Evolutionary conservation across 2,888 invertebrate genomes (phyloP).

Genomic region (Drosophila seclusa): DNA sequence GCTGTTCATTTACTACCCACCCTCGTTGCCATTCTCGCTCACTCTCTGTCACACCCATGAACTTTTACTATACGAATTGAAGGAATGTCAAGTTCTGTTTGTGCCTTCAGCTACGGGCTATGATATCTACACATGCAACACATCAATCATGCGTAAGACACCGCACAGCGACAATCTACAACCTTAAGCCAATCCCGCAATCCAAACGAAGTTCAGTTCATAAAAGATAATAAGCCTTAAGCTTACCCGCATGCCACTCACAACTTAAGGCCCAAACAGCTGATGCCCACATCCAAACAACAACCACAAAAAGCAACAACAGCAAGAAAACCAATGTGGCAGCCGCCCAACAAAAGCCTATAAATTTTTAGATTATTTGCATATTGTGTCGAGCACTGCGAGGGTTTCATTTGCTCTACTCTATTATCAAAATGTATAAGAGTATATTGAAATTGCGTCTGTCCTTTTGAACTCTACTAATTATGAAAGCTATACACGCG

Average conservation of each 20-base stretch:
- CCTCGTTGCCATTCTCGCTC: neutral
- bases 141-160: constrained; percentile 65
- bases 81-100: constrained; percentile 73
- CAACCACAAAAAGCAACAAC: constrained; percentile 1
- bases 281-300: constrained; percentile 36
- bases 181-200: constrained; percentile 50
- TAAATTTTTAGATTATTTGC: constrained; percentile 84
- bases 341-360: constrained; percentile 66
- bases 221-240: constrained; percentile 77
- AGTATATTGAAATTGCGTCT: neutral
- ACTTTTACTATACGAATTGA: constrained; percentile 55
- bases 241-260: constrained; percentile 73
- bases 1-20: constrained; percentile 49
- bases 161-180: constrained; percentile 32
- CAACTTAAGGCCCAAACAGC: constrained; percentile 57
- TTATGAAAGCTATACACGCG: neutral
- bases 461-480: neutral
- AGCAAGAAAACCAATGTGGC: neutral
- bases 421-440: neutral
- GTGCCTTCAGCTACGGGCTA: neutral
- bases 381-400: constrained; percentile 72
- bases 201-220: constrained; percentile 68
- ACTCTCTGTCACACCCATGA: constrained; percentile 48
- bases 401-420: constrained; percentile 24
- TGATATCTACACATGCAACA: constrained; percentile 66